Evolutionary conservation across 2,797 vertebrate genomes (phyloP).

Genomic region (Decapterus maruadsi): DNA sequence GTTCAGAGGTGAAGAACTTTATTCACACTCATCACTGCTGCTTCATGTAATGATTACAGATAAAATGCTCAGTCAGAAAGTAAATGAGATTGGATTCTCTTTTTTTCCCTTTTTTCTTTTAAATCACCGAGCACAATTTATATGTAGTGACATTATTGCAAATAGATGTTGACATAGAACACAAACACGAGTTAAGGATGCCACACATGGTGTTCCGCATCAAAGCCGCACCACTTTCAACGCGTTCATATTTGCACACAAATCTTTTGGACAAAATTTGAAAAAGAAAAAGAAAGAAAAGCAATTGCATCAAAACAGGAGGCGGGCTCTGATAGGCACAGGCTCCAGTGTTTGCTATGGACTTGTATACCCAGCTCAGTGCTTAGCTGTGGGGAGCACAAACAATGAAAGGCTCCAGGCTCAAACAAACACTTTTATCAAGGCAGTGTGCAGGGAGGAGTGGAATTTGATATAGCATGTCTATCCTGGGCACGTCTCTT

Average conservation of each 20-base stretch:
- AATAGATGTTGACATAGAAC: conserved; percentile 12
- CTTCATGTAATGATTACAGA: conserved; percentile 14
- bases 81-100: not conserved
- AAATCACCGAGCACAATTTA: not conserved
- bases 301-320: conserved; percentile 47
- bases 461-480: conserved; percentile 63
- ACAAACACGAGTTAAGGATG: conserved; percentile 25
- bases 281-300: conserved; percentile 23
- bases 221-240: conserved; percentile 4
- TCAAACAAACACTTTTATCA: conserved; percentile 66
- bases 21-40: not conserved
- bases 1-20: conserved; percentile 3
- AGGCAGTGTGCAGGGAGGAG: conserved; percentile 44
- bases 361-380: conserved; percentile 38
- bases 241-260: conserved; percentile 51
- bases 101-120: not conserved
- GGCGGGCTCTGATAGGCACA: conserved; percentile 37
- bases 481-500: conserved; percentile 60
- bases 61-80: not conserved
- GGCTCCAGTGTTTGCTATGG: conserved; percentile 52
- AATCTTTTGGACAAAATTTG: conserved; percentile 51
- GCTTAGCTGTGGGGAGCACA: conserved; percentile 46
- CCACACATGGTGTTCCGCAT: conserved; percentile 20
- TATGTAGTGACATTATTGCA: conserved; percentile 1
- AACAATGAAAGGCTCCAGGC: conserved; percentile 61